Evolutionary conservation across 1,140 invertebrate species (phyloP), one percentile per base, ranked within the genome.

Genomic region (Muscidifurax raptorellus): DNA sequence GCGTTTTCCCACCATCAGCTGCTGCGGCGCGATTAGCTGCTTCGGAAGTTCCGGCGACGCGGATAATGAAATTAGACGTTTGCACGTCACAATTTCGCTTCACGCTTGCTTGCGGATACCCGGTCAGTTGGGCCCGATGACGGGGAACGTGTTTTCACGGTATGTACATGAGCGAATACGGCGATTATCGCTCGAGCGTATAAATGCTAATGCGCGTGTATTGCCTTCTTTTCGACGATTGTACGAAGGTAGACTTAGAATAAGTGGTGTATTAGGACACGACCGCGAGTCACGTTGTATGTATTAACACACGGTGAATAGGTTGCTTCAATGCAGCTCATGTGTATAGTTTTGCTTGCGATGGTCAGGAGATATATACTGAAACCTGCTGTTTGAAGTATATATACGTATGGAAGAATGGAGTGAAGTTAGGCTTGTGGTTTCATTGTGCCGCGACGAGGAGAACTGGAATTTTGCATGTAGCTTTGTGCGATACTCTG

Each of bases 41-140:
- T 32, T 7, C 32, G 36, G n/a, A 32, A 75, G 44, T 75, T 7
- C 36, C 72, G 18, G 27, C 81, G 30, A 82, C 15, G 69, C 69
- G 71, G 52, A 75, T 82, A 67, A 83, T 71, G 30, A 71, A 77
- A 71, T 78, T 83, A 83, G 82, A 83, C 74, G 47, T 81, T 72
- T 81, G 69, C 69, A 27, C 25, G 15, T 82, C 69, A 80, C n/a
- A n/a, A 59, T 59, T n/a, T 18, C 18, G 18, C n/a, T n/a, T 59
- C 52, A n/a, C 52, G 52, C 52, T 22, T n/a, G 22, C 52, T 59
- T 59, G 52, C 52, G 52, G 52, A 59, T n/a, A 12, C 44, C 2
- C 22, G 18, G 2, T 52, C 47, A 52, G 13, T 52, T 52, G 47
- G 4, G 15, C 9, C 13, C 10, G 44, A 12, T 32, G 36, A 32